These are phyloP conservation scores for Drosophila prolongata DNA, from an alignment of 2,888 invertebrate species.

Conservation along the genomic window DNA sequence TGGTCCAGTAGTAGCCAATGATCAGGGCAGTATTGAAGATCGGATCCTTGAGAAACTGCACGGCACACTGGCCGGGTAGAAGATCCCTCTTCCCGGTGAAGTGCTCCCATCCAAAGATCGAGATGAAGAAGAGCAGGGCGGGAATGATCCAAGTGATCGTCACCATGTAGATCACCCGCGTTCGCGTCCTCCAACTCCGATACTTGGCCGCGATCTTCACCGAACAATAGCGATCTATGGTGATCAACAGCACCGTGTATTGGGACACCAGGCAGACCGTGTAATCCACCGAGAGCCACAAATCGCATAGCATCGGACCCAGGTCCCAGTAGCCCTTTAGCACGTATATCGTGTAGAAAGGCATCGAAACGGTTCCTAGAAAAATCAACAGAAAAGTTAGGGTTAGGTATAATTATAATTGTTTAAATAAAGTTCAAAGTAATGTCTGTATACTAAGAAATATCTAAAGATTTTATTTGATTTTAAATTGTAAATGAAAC, in stretches of 20 bases:
- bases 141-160: slow-evolving; percentile 99
- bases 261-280: slow-evolving; percentile 99
- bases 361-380: slow-evolving; percentile 98
- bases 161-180: slow-evolving; percentile 97
- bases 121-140: slow-evolving; percentile 97
- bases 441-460: too few species aligned
- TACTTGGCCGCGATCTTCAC: slow-evolving; percentile 99
- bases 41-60: slow-evolving; percentile 98
- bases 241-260: slow-evolving; percentile 99
- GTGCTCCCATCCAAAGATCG: slow-evolving; percentile 99
- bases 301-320: slow-evolving; percentile 97
- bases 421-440: too few species aligned
- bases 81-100: slow-evolving; percentile 97
- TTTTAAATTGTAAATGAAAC: too few species aligned
- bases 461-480: not conserved
- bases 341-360: slow-evolving; percentile 99
- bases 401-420: not conserved
- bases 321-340: slow-evolving; percentile 98
- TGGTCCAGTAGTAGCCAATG: slow-evolving; percentile 99
- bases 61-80: slow-evolving; percentile 94
- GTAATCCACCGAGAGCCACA: slow-evolving; percentile 99
- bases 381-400: slow-evolving; percentile 29
- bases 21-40: slow-evolving; percentile 98
- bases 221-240: slow-evolving; percentile 99
- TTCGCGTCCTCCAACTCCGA: slow-evolving; percentile 97